Percentiles rank a stretch among this genome's conserved stretches.
Evolutionary conservation across 2,113 vertebrate species (phyloP).

Genomic region (Acrocephalus kingi): DNA sequence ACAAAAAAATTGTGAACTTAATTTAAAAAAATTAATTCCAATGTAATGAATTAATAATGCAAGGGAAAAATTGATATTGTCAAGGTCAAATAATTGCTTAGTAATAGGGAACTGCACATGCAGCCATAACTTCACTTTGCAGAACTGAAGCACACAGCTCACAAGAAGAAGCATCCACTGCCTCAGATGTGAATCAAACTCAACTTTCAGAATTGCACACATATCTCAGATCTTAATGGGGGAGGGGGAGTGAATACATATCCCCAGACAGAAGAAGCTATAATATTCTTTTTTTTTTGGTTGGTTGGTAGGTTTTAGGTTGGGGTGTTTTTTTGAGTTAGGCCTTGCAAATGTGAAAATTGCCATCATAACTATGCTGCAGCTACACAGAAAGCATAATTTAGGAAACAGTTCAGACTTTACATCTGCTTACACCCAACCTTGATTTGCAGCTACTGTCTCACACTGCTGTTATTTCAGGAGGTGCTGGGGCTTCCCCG

Average conservation of each 20-base stretch:
- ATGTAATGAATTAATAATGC: neutral
- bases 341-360: neutral
- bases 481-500: accelerated
- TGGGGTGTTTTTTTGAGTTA: neutral
- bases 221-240: neutral
- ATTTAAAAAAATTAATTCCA: neutral
- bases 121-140: neutral
- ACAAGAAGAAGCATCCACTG: neutral
- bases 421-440: neutral
- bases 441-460: neutral
- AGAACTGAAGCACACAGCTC: neutral
- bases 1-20: neutral
- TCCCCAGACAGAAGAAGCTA: neutral
- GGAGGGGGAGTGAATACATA: neutral
- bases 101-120: neutral
- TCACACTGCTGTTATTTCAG: neutral
- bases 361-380: neutral
- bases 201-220: neutral
- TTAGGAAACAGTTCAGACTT: neutral
- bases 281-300: neutral
- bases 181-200: neutral
- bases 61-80: neutral
- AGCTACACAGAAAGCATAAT: neutral
- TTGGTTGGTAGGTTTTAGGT: neutral
- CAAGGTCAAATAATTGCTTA: neutral